Percentiles rank a stretch among this genome's conserved stretches.
phyloP scores from a whole-genome alignment of 1,140 invertebrate genomes.

The Musca domestica region DNA sequence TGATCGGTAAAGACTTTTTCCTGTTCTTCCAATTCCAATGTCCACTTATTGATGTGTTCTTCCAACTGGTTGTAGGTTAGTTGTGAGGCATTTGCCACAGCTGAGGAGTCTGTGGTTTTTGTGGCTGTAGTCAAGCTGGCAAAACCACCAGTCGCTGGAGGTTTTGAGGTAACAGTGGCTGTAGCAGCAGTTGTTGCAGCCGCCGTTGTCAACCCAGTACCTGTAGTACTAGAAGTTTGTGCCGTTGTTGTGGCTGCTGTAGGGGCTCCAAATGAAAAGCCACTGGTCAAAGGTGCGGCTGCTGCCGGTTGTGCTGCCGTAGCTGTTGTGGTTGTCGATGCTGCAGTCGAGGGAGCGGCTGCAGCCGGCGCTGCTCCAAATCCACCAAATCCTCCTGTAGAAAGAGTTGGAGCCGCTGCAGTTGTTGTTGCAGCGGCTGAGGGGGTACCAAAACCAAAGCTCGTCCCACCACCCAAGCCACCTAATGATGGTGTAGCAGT shows the following conservation, averaged over 20 bases:
- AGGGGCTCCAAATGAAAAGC: not conserved
- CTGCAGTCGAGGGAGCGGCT: not conserved
- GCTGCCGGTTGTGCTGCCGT: conserved; percentile 31
- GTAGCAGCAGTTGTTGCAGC: conserved; percentile 25
- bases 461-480: conserved; percentile 22
- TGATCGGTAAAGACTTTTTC: conserved; percentile 92
- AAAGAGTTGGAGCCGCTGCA: conserved; percentile 3
- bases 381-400: conserved; percentile 13
- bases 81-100: conserved; percentile 30
- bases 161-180: conserved; percentile 33
- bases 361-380: conserved; percentile 22
- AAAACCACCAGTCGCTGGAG: conserved; percentile 33
- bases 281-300: conserved; percentile 7
- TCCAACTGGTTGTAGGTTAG: conserved; percentile 87
- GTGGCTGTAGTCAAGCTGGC: conserved; percentile 22
- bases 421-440: conserved; percentile 24
- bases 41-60: conserved; percentile 95
- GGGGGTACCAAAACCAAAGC: conserved; percentile 6
- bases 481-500: not conserved
- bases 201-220: conserved; percentile 2
- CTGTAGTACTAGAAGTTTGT: not conserved
- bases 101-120: conserved; percentile 13
- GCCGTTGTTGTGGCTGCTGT: conserved; percentile 11
- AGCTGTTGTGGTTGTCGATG: conserved; percentile 22
- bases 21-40: conserved; percentile 87